phyloP scores from a whole-genome alignment of 2,888 invertebrate genomes.

The Lomographa bimaculata region DNA sequence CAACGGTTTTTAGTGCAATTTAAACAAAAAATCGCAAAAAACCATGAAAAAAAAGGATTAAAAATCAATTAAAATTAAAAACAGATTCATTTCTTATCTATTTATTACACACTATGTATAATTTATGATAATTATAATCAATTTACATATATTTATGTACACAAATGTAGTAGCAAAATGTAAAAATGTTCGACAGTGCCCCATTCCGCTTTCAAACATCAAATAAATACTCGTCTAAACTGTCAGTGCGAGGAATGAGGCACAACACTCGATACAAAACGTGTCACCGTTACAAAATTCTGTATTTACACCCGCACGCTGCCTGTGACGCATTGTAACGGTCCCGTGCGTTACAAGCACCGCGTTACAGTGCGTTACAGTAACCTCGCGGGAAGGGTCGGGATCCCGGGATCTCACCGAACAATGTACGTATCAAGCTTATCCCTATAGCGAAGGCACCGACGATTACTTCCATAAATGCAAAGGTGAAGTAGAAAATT shows the following conservation, averaged over 20 bases:
- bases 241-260: slow-evolving; percentile 29
- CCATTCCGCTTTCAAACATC: slow-evolving; percentile 17
- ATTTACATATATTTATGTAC: slow-evolving; percentile 79
- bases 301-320: slow-evolving; percentile 78
- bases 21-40: too few relatives aligned
- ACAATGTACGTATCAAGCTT: slow-evolving; percentile 17
- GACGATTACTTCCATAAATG: slow-evolving; percentile 21
- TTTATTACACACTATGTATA: slow-evolving; percentile 80
- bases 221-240: slow-evolving; percentile 13
- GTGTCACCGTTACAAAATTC: slow-evolving; percentile 57
- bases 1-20: too few relatives aligned
- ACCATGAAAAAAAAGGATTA: slow-evolving; percentile 2
- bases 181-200: slow-evolving; percentile 52
- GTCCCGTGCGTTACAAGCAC: too few relatives aligned
- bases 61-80: slow-evolving; percentile 39
- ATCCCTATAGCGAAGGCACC: slow-evolving; percentile 48
- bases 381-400: too few relatives aligned
- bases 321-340: too few relatives aligned
- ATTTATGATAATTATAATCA: slow-evolving; percentile 73
- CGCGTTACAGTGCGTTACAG: too few relatives aligned
- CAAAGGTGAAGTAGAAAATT: slow-evolving; percentile 25
- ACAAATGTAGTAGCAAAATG: slow-evolving; percentile 73
- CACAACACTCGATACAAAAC: slow-evolving; percentile 56
- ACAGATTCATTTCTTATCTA: slow-evolving; percentile 65
- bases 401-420: too few relatives aligned